Base-by-base conservation (phyloP, 2,888 invertebrate genomes). In the Pyralis farinalis region DNA sequence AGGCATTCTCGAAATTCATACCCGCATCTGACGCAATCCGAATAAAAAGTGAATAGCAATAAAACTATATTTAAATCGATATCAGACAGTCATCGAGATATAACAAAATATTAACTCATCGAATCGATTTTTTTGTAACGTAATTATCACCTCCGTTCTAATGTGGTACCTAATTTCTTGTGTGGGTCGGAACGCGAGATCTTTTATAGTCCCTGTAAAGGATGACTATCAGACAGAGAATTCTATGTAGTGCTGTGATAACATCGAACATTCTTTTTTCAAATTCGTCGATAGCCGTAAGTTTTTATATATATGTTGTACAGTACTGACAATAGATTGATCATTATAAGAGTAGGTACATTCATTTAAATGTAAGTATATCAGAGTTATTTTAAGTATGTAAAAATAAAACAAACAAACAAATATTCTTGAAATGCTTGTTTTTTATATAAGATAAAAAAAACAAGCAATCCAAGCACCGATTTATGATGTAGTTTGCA, bases 131-230 rank as follows among this genome's bases (percentile, higher is more conserved):
- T 62, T 85, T 85, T 85, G 72, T 80, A 78, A 78, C 66, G 61
- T 85, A 85, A 87, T 87, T 87, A 86, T 85, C 87, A 84, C 86
- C 83, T 86, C 64, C 72, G 71, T 75, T 81, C 78, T 84, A 83
- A 85, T 85, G 78, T 74, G 79, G 73, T 77, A 74, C 81, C 83
- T 83, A 84, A 86, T 86, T 82, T 79, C 81, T 73, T 77, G 81
- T 80, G 83, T 84, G 82, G 84, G 83, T 77, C 72, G 79, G 67
- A 49, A 59, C 51, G 68, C 64, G 63, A 68, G 68, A 62, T 71
- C 76, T 83, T 85, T 84, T 85, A 82, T 84, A 72, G 74, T 65
- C 68, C 69, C 71, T 71, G 71, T 69, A 68, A 56, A 34, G 50
- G 56, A 36, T 37, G 49, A 33, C 49, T 51, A 20, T 83, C 49